Base-by-base conservation (phyloP, 2,888 invertebrate genomes). In the Teleiodes luculella region DNA sequence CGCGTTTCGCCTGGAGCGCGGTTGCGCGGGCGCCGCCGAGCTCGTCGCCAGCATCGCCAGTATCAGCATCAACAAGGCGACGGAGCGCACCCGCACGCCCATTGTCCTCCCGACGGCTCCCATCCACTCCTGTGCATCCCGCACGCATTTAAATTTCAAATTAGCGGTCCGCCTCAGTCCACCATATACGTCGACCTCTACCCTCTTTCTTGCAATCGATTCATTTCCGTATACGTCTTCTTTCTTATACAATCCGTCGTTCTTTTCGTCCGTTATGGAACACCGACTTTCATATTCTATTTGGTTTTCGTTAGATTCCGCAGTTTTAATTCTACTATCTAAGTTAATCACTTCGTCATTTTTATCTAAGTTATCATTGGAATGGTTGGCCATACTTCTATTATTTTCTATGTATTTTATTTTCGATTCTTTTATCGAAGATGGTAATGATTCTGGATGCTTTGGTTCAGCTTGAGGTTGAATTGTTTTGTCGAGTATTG, bases 141-240 rank as follows among this genome's bases (percentile, higher is more conserved):
- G 70, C 59, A 64, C 70, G 71, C 72, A 85, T 88, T 83, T 84
- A 71, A 82, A 85, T 80, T 87, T 84, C 72, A 85, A 83, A 86
- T 83, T 64, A 68, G 74, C 76, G 75, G 80, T 72, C 64, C 65
- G 76, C 72, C 78, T 83, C 80, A 72, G 68, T 63, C 70, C 66
- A 67, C 82, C 75, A 76, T 81, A 76, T 77, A 73, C 70, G 76
- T 78, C 74, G 68, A 65, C 70, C 65, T 69, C 73, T 69, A 78
- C 75, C 76, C 80, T 80, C 72, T 74, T 77, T 74, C 76, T 76
- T 62, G 68, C 78, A 77, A 83, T 81, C 74, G 78, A 80, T 83
- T 78, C 78, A 71, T 79, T 79, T 72, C 76, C 80, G 74, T 79
- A 72, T 78, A 78, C 68, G 74, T 77, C 73, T 74, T 71, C 74